Evolutionary conservation across 1,140 invertebrate species (phyloP).

Genomic region (Tetraneura akinire): DNA sequence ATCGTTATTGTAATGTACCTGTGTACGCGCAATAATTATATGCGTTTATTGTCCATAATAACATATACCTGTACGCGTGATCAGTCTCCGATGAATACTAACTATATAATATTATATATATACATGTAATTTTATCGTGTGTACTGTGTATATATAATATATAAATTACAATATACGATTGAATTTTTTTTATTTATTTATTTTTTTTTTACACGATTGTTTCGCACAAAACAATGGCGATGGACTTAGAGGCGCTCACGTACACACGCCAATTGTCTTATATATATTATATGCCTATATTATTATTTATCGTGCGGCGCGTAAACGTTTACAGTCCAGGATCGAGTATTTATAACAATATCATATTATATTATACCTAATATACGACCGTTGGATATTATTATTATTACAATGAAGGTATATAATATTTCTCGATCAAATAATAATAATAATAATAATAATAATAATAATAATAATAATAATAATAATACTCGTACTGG

Average conservation of each 20-base stretch:
- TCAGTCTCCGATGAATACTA: neutral
- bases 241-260: neutral
- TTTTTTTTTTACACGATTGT: constrained; percentile 16
- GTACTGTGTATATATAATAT: too few relatives aligned
- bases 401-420: too few relatives aligned
- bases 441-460: too few relatives aligned
- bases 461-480: neutral
- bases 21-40: neutral
- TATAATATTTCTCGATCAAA: too few relatives aligned
- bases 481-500: neutral
- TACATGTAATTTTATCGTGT: too few relatives aligned
- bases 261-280: neutral
- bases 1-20: neutral
- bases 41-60: neutral
- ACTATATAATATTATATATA: too few relatives aligned
- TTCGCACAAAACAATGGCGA: constrained; percentile 16
- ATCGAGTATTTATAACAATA: too few relatives aligned
- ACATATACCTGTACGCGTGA: too few relatives aligned
- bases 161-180: too few relatives aligned
- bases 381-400: too few relatives aligned
- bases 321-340: neutral
- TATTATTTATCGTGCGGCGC: neutral
- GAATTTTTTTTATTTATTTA: neutral
- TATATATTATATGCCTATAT: neutral
- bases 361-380: too few relatives aligned